Base-by-base conservation (phyloP, 2,888 invertebrate species). In the Lithosia quadra region DNA sequence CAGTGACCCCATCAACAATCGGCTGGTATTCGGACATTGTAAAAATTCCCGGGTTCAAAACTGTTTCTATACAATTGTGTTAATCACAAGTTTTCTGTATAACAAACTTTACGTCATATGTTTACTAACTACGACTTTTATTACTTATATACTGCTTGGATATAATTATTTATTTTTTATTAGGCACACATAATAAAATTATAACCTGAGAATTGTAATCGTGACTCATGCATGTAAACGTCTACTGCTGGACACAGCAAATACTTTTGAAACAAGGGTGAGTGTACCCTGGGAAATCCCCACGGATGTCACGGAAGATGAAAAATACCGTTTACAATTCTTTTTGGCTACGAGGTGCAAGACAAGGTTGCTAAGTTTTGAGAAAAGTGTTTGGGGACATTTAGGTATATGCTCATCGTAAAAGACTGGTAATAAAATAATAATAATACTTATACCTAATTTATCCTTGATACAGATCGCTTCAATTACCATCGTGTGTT, bases 1-100 rank as follows among this genome's bases (percentile, higher is more conserved):
- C 79, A 79, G 83, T 77, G 82, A 72, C 73, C 69, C 61, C 62
- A 82, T 84, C 83, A 84, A 84, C 76, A 81, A 80, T 84, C 81
- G 79, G 71, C 75, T 75, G 75, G 81, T 82, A 82, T 84, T 88
- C 75, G 81, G 84, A 88, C 87, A 88, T 87, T 86, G 82, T 83
- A 79, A 69, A 68, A 69, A 65, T 78, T 79, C 76, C 78, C 82
- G 80, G 73, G 73, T 66, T 34, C 55, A 69, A 67, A 39, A 65
- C 60, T 71, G 75, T 77, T 77, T 74, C 57, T 53, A 28, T 18
- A 58, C 33, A 28, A 33, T 8, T 9, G 13, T 56, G 55, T 56
- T 56, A 3, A 56, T 56, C 55, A 56, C 4, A 24, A 56, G 55
- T 22, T 56, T 56, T 15, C 11, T 55, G 55, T 55, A 55, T 43